A percentile compares a stretch with the other conserved stretches of the same genome.
phyloP scores from a whole-genome alignment of 2,797 vertebrate genomes.

The Denticeps clupeoides region DNA sequence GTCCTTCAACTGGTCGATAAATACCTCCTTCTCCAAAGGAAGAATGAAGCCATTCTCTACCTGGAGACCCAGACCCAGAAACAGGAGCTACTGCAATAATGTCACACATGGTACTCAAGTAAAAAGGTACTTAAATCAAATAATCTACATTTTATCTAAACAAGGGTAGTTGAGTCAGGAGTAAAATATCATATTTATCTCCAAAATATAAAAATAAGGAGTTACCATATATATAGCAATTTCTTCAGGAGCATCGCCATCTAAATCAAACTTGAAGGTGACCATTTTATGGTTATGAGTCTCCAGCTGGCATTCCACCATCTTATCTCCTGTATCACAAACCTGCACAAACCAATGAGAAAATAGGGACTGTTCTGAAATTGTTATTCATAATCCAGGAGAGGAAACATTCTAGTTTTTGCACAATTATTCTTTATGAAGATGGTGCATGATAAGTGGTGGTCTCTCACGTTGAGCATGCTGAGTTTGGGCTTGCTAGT shows the following conservation, averaged over 20 bases:
- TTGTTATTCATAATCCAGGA: no score
- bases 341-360: constrained; percentile 44
- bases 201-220: no score
- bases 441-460: background rate
- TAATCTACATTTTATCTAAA: no score
- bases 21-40: constrained; percentile 82
- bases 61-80: constrained; percentile 51
- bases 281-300: constrained; percentile 99
- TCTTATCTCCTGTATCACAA: constrained; percentile 87
- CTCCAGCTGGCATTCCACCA: constrained; percentile 97
- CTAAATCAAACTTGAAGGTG: constrained; percentile 96
- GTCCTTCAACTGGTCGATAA: constrained; percentile 96
- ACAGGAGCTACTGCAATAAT: no score
- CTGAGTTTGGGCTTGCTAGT: constrained; percentile 84
- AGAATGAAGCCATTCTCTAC: constrained; percentile 96
- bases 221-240: constrained; percentile 94
- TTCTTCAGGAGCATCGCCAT: constrained; percentile 91
- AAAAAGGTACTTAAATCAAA: no score
- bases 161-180: no score
- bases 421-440: no score
- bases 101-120: no score
- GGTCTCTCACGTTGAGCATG: constrained; percentile 82
- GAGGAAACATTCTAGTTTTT: background rate
- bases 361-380: background rate
- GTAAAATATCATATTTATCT: no score